Evolutionary conservation across 2,113 vertebrate genomes (phyloP).

Genomic region (Bos javanicus): DNA sequence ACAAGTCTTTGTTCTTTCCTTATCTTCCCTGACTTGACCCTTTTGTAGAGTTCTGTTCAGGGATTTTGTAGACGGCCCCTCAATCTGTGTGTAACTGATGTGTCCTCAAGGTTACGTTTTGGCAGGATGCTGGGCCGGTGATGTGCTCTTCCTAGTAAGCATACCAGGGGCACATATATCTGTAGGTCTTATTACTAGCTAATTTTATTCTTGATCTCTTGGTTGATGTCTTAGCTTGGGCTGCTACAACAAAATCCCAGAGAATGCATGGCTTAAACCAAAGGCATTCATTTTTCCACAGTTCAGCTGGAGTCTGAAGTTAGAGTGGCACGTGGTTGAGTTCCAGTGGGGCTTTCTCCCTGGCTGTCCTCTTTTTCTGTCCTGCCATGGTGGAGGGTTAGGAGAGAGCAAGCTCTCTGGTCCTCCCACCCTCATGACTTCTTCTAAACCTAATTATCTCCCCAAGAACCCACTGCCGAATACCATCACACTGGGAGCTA

Average conservation of each 20-base stretch:
- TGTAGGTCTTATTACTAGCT: fast-evolving
- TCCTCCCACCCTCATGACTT: not conserved
- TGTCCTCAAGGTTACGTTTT: not conserved
- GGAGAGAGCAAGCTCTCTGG: not conserved
- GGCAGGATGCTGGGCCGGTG: fast-evolving
- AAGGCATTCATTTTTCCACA: not conserved
- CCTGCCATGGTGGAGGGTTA: fast-evolving
- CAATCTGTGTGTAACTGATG: fast-evolving
- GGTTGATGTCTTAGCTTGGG: not conserved
- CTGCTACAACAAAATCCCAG: fast-evolving
- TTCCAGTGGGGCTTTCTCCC: not conserved
- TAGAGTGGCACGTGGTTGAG: not conserved
- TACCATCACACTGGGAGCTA: fast-evolving
- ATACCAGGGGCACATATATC: fast-evolving
- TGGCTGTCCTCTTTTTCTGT: not conserved
- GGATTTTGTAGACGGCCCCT: not conserved
- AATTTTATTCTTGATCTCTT: fast-evolving
- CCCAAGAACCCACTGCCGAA: not conserved
- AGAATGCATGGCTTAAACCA: not conserved
- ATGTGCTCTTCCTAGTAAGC: not conserved
- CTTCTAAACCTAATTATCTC: not conserved
- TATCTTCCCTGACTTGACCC: not conserved
- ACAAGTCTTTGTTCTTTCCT: not conserved
- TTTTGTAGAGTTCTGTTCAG: fast-evolving
- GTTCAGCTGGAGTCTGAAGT: not conserved